Percentiles rank a stretch among this genome's conserved stretches.
phyloP scores from a whole-genome alignment of 2,113 vertebrate genomes.

The Okapia johnstoni region DNA sequence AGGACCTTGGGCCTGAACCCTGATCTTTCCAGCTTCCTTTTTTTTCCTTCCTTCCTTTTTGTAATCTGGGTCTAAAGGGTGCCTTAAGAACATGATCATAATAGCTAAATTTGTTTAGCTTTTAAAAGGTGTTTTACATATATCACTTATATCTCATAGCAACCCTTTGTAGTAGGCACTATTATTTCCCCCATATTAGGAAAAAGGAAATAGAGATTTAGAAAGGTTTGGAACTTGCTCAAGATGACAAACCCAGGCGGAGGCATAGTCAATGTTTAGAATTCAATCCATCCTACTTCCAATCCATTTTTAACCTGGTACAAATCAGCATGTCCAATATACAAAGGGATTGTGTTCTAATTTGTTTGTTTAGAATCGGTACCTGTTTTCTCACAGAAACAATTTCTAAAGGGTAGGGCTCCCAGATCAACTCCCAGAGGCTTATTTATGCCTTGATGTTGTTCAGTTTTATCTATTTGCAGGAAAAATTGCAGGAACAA shows the following conservation, averaged over 20 bases:
- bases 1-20: background rate
- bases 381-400: background rate
- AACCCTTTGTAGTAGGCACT: background rate
- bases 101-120: background rate
- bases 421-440: background rate
- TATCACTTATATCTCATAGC: background rate
- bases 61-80: background rate
- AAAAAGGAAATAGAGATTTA: background rate
- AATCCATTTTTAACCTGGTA: background rate
- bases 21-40: background rate
- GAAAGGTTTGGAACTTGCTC: background rate
- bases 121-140: background rate
- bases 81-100: background rate
- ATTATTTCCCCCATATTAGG: background rate
- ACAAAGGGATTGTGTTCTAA: background rate
- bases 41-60: too few species aligned
- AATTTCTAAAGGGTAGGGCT: background rate
- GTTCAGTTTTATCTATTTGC: background rate
- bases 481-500: conserved; percentile 12
- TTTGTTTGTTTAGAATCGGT: background rate
- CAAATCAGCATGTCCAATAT: background rate
- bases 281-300: background rate
- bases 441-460: background rate
- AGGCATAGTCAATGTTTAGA: background rate
- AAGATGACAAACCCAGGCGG: background rate